Evolutionary conservation across 2,888 invertebrate species (phyloP), one percentile per base, ranked within the genome.

Genomic region (Agrochola lota): DNA sequence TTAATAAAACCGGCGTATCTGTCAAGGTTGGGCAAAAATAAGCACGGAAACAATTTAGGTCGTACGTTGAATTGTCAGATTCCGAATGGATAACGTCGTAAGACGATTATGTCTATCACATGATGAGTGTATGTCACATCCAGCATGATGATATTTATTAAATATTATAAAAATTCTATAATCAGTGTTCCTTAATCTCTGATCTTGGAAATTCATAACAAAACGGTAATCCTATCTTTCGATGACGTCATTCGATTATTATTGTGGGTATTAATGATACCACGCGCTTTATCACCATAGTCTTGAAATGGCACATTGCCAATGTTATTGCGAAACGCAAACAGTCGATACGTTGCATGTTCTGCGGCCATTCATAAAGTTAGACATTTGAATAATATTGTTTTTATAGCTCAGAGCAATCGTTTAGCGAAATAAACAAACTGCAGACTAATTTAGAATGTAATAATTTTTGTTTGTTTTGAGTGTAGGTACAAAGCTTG

Each of bases 251-350:
- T 76, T 74, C 70, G 74, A 83, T 83, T 71, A 73, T 75, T 71
- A 79, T 66, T 57, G 64, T 69, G 60, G 46, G 68, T 82, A 71
- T 85, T 83, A 78, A 75, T 70, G 75, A 82, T 79, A 82, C 59
- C 66, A 78, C 63, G 60, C 35, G 67, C 64, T 75, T 83, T 87
- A 85, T 84, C 79, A 80, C 64, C 52, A 64, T 69, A 69, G 68
- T 80, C 46, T 77, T 70, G 46, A 63, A 82, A 84, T 91, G 88
- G 89, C 89, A 84, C 69, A 71, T 66, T 80, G 91, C 90, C 90
- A 91, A 88, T 85, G 59, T 84, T 83, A 84, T 74, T 83, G 81
- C 72, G 62, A 82, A 76, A 63, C 80, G 80, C 74, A 84, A 85
- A 63, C 68, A 35, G 23, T 55, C 26, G 30, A 72, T 68, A 55